phyloP scores from a whole-genome alignment of 2,888 invertebrate species.

The Dexiosoma caninum region DNA sequence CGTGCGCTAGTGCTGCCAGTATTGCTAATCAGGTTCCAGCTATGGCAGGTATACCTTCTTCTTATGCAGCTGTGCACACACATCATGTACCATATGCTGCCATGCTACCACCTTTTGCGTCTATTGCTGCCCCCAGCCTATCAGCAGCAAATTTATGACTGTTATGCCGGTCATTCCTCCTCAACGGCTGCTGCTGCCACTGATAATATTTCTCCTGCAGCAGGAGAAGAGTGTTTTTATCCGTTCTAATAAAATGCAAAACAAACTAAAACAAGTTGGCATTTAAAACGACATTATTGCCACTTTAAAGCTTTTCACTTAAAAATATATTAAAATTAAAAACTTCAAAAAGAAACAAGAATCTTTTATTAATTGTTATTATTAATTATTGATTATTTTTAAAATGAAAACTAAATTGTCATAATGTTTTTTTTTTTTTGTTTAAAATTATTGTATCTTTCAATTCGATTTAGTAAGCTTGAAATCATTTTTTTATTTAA shows the following conservation, averaged over 20 bases:
- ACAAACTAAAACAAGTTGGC: slow-evolving; percentile 72
- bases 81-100: slow-evolving; percentile 61
- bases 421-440: no score
- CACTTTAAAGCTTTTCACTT: no score
- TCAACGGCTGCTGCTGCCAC: slow-evolving; percentile 46
- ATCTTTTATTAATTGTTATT: no score
- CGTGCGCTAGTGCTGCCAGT: slow-evolving; percentile 66
- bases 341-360: no score
- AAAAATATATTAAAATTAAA: no score
- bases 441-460: no score
- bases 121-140: slow-evolving; percentile 69
- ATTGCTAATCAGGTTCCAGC: slow-evolving; percentile 63
- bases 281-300: slow-evolving; percentile 54
- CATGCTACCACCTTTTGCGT: slow-evolving; percentile 70
- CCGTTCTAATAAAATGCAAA: slow-evolving; percentile 72
- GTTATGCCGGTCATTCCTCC: slow-evolving; percentile 69
- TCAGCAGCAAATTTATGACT: slow-evolving; percentile 75
- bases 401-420: no score
- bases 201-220: slow-evolving; percentile 65
- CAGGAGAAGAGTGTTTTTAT: slow-evolving; percentile 65
- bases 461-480: no score
- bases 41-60: slow-evolving; percentile 51
- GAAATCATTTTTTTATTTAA: no score
- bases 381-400: no score
- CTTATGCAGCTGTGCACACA: slow-evolving; percentile 55